phyloP scores from a whole-genome alignment of 2,113 vertebrate genomes.

The Pimephales promelas region DNA sequence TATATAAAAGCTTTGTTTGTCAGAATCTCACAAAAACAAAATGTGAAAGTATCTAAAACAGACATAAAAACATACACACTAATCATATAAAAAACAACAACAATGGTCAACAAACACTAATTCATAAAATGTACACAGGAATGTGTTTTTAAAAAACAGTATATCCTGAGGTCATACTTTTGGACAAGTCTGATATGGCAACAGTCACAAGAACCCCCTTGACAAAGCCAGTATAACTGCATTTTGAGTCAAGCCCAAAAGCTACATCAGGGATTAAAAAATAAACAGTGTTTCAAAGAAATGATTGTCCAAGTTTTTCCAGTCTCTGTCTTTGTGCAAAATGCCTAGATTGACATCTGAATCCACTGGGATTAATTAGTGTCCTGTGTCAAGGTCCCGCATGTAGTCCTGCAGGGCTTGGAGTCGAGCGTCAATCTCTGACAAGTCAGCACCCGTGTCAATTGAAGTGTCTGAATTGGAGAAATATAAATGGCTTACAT shows the following conservation, averaged over 20 bases:
- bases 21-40: constrained; percentile 39
- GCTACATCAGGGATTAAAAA: not conserved
- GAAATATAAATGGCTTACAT: not conserved
- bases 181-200: constrained; percentile 36
- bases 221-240: not conserved
- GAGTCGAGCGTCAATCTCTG: constrained; percentile 88
- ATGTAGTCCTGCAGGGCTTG: constrained; percentile 93
- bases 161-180: constrained; percentile 38
- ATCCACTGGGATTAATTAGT: constrained; percentile 62
- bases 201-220: not conserved
- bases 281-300: constrained; percentile 24
- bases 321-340: constrained; percentile 36
- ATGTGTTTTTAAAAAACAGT: not conserved
- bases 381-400: constrained; percentile 83
- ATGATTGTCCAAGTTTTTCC: constrained; percentile 29
- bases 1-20: constrained; percentile 31
- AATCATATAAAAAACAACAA: constrained; percentile 30
- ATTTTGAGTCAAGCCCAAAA: constrained; percentile 15
- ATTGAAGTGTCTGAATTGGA: constrained; percentile 76
- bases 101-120: constrained; percentile 14
- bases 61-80: constrained; percentile 25
- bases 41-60: constrained; percentile 18
- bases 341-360: not conserved
- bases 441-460: constrained; percentile 81
- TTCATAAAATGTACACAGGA: constrained; percentile 28